These are phyloP conservation scores for Cryptotis parvus DNA, from an alignment of 2,113 vertebrate species.

Conservation along the genomic window DNA sequence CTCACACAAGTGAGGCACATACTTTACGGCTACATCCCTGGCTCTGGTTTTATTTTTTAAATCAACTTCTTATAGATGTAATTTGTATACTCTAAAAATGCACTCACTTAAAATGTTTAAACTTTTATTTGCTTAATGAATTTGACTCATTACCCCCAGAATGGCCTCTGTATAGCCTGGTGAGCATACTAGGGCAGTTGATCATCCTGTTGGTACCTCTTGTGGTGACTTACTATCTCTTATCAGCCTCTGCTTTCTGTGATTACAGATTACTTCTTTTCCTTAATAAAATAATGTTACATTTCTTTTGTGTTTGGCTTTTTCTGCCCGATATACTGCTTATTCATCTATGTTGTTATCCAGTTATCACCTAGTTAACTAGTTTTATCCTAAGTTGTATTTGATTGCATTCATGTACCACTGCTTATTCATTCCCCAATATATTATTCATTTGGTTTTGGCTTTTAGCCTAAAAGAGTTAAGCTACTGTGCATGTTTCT, in stretches of 20 bases:
- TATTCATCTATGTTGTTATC: too few relatives aligned
- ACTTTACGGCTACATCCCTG: too few relatives aligned
- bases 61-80: conserved; percentile 2
- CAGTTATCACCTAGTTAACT: not conserved
- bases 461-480: not conserved
- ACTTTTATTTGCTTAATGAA: not conserved
- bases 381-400: not conserved
- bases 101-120: not conserved
- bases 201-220: not conserved
- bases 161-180: not conserved
- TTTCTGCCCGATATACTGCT: not conserved
- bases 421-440: not conserved
- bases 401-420: not conserved
- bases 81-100: conserved; percentile 6
- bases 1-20: too few relatives aligned
- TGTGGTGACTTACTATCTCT: too few relatives aligned
- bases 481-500: not conserved
- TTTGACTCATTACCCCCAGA: not conserved
- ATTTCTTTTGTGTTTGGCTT: conserved; percentile 1
- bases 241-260: conserved; percentile 42
- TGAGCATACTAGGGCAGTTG: not conserved
- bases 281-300: not conserved
- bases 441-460: conserved; percentile 28
- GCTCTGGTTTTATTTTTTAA: not conserved
- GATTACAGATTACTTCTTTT: conserved; percentile 24